Percentiles rank a stretch among this genome's conserved stretches.
These are phyloP conservation scores for Corvus cornix DNA, from an alignment of 2,113 vertebrate genomes.

Conservation along the genomic window DNA sequence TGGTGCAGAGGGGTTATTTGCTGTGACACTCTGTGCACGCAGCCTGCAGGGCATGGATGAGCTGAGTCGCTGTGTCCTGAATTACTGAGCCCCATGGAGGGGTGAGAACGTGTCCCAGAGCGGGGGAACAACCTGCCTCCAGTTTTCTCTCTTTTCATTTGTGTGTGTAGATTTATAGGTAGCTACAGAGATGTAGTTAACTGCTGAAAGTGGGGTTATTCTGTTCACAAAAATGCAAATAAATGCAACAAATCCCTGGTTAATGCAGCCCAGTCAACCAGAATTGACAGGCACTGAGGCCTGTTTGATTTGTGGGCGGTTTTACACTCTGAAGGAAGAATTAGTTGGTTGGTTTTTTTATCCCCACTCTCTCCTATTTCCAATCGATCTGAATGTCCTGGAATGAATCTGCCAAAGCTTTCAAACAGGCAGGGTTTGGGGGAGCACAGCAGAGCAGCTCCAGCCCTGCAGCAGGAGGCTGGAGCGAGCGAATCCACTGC, in stretches of 20 bases:
- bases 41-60: neutral
- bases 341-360: neutral
- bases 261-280: neutral
- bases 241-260: neutral
- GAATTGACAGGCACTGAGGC: neutral
- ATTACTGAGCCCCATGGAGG: accelerated
- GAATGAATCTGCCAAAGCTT: neutral
- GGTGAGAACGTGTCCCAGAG: neutral
- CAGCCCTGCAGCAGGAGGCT: neutral
- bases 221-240: slow-evolving; percentile 1
- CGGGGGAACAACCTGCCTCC: neutral
- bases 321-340: neutral
- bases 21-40: neutral
- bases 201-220: neutral
- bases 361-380: neutral
- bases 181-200: neutral
- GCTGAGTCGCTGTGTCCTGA: neutral
- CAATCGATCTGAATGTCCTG: neutral
- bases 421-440: neutral
- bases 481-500: neutral
- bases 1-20: neutral
- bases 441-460: neutral
- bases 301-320: neutral
- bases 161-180: neutral
- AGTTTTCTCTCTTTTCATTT: neutral